Conservation (phyloP, 2,113 vertebrate genomes). For the Ia io region DNA sequence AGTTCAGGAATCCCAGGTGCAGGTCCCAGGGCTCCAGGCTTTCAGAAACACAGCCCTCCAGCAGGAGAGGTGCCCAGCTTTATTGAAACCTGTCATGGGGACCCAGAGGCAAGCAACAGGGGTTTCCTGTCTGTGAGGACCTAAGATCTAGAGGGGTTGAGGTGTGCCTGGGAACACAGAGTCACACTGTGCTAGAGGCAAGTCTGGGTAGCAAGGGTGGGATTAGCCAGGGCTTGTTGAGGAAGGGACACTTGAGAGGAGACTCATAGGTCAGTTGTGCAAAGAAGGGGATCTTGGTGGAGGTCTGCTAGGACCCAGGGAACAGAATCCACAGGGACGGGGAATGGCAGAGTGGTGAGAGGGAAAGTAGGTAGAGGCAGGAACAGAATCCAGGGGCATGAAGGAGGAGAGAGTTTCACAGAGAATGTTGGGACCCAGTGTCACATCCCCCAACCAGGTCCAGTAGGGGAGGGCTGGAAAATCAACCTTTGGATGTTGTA, state of each 20-base stretch:
- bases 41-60: not conserved
- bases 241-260: not conserved
- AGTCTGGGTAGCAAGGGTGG: not conserved
- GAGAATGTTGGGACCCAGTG: not conserved
- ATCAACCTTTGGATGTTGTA: not conserved
- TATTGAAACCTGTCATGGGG: no score
- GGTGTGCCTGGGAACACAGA: accelerated
- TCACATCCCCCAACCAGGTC: not conserved
- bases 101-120: not conserved
- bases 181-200: not conserved
- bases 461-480: not conserved
- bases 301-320: not conserved
- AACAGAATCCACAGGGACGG: not conserved
- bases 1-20: not conserved
- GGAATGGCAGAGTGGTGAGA: not conserved
- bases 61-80: not conserved
- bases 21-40: not conserved
- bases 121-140: not conserved
- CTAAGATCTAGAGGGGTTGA: not conserved
- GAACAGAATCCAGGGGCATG: not conserved
- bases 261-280: not conserved
- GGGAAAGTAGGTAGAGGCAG: not conserved
- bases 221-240: not conserved
- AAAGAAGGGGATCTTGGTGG: not conserved
- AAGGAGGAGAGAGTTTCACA: not conserved